Evolutionary conservation across 2,888 invertebrate species (phyloP), one percentile per base, ranked within the genome.

Genomic region (Esperia sulphurella): DNA sequence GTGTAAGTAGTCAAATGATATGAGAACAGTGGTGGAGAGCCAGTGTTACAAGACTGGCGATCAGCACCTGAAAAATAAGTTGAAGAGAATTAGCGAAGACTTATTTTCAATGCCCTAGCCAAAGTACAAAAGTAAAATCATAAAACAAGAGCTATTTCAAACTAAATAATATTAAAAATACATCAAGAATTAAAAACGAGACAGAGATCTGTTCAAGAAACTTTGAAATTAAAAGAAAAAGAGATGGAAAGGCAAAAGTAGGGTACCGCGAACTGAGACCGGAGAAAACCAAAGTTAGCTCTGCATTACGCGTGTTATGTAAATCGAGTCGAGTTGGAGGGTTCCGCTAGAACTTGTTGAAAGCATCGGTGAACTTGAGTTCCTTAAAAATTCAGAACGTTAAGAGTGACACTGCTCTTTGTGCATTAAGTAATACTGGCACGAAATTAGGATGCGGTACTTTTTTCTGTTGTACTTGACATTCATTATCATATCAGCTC

Each of bases 311-410:
- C 74, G 75, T 74, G 79, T 78, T 81, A 81, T 83, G 83, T 72
- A 80, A 83, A 82, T 82, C 65, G 61, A 55, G 65, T 49, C 48
- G 51, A 54, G 49, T 61, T 51, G 55, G 59, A 58, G 55, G 54
- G 47, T 57, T 52, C 57, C 52, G 39, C 9, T n/a, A 55, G 63
- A 73, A 80, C 71, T 79, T 70, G 72, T 65, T 77, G 76, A 79
- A 71, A 83, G 78, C 75, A 69, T 72, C 67, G 55, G 58, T 63
- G 63, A 71, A 69, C 68, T 67, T 66, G 59, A 63, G 63, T 66
- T 68, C 61, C 67, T 83, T 79, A 81, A 83, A 83, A 79, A 84
- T 82, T 84, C 77, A 77, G 63, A 73, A 68, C 68, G 70, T 59
- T 65, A 72, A 74, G 68, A 75, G 70, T 75, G 77, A 79, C 75